A percentile compares a stretch with the other conserved stretches of the same genome.
phyloP scores from a whole-genome alignment of 1,140 invertebrate species.

The Telenomus remus region DNA sequence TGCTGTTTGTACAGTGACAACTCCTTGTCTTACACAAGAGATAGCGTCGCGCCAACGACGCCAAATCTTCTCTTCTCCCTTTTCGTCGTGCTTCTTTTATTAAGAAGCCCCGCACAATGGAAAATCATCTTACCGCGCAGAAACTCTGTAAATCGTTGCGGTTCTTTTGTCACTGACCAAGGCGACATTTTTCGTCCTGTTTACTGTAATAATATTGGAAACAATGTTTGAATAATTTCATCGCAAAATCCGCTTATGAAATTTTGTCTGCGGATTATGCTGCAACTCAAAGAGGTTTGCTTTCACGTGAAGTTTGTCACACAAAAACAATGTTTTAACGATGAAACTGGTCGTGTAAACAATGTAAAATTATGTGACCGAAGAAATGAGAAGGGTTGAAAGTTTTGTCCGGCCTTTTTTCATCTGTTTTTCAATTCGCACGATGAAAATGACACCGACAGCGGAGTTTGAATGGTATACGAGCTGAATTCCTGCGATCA shows the following conservation, averaged over 20 bases:
- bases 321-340: too few species aligned
- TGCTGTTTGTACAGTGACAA: slow-evolving; percentile 53
- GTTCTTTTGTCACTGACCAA: slow-evolving; percentile 15
- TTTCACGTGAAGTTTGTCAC: too few species aligned
- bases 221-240: too few species aligned
- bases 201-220: slow-evolving; percentile 16
- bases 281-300: too few species aligned
- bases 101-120: slow-evolving; percentile 46
- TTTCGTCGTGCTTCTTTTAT: slow-evolving; percentile 46
- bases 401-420: too few species aligned
- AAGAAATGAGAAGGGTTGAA: too few species aligned
- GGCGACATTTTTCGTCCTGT: background rate
- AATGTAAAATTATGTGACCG: too few species aligned
- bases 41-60: slow-evolving; percentile 55
- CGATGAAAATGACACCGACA: too few species aligned
- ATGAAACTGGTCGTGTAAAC: too few species aligned
- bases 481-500: slow-evolving; percentile 14
- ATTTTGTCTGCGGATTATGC: too few species aligned
- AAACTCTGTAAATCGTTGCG: slow-evolving; percentile 14
- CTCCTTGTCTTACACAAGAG: slow-evolving; percentile 56
- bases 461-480: background rate
- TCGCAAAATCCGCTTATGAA: too few species aligned
- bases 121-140: slow-evolving; percentile 37
- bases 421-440: too few species aligned
- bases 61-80: slow-evolving; percentile 37